These are phyloP conservation scores for Empidonax alnorum DNA, from an alignment of 2,113 vertebrate species.

Conservation along the genomic window DNA sequence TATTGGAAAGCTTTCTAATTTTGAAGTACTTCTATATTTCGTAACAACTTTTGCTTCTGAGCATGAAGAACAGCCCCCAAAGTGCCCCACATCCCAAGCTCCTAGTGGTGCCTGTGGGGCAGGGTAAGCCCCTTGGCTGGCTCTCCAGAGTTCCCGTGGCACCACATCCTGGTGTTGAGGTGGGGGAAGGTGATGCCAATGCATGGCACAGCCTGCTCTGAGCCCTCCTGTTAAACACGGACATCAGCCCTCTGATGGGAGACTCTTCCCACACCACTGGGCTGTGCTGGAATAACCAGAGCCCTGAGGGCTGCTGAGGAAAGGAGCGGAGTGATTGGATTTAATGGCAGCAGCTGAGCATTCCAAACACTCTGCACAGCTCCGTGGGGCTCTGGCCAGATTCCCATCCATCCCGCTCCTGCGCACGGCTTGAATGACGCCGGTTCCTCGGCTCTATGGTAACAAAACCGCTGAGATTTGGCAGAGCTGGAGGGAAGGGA, in stretches of 20 bases:
- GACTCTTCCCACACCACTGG: not conserved
- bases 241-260: not conserved
- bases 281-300: not conserved
- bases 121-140: not conserved
- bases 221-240: not conserved
- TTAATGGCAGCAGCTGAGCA: not conserved
- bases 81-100: not conserved
- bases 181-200: not conserved
- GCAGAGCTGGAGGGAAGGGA: not conserved
- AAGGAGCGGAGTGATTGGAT: not conserved
- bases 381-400: not conserved
- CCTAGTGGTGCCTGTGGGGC: not conserved
- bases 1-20: not conserved
- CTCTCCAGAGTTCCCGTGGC: not conserved
- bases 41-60: not conserved
- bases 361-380: not conserved
- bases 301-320: not conserved
- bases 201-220: not conserved
- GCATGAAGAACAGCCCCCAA: not conserved
- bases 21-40: not conserved
- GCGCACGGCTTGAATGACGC: accelerated
- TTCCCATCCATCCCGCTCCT: not conserved
- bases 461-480: not conserved
- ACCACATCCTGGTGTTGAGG: not conserved
- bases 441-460: not conserved